Base-by-base conservation (phyloP, 2,888 invertebrate species). In the Crepidodera aurea region DNA sequence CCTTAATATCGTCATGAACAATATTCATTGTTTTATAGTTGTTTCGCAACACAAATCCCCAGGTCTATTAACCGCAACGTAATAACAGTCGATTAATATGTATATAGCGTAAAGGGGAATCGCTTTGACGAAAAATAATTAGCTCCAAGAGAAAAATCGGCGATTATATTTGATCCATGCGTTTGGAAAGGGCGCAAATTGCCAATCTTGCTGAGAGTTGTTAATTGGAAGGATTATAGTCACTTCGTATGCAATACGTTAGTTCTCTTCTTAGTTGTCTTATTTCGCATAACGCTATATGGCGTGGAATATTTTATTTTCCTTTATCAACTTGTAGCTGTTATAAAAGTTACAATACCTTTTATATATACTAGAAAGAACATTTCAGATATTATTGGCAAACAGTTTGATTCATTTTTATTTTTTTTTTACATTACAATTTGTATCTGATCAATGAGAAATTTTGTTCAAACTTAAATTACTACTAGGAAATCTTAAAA, bases 171-270 rank as follows among this genome's bases (percentile, higher is more conserved):
- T 78, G 78, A 78, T 78, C 77, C 77, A 71, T 74, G 75, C 67
- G 57, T 66, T 70, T 68, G 63, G 66, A 69, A 65, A 63, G 72
- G 69, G 71, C 73, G 74, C 77, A 78, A 79, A 79, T 79, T 79
- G 79, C 75, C 79, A 79, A 79, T 79, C 79, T 79, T 77, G 78
- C 77, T 78, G 78, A 78, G 75, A 79, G 77, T 77, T 79, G 79
- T 79, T 79, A 79, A 79, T 79, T 79, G 78, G 74, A 73, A 71
- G 73, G 78, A 77, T 79, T 78, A 78, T 72, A 64, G 72, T 75
- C 75, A 71, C 77, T 79, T 78, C 76, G 79, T 79, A 79, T 79
- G 78, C 78, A 77, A 72, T 74, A 71, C 73, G 70, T 73, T 71
- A 51, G 51, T 42, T 37, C 56, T 37, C 55, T 60, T 56, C 61